Base-by-base conservation (phyloP, 2,888 invertebrate genomes). In the Eupithecia pulchellata region DNA sequence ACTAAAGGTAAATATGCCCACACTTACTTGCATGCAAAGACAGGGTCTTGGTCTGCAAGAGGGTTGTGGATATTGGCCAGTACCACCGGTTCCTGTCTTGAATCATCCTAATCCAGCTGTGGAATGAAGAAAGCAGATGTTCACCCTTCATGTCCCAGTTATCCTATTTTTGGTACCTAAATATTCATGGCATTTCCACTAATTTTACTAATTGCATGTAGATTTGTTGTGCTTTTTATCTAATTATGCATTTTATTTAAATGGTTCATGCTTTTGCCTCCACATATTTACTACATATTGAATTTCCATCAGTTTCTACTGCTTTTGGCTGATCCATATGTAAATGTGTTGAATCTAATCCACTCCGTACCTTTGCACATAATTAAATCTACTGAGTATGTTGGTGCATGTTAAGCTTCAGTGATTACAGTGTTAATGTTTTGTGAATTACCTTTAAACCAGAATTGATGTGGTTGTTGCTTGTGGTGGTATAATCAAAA, bases 41-140 rank as follows among this genome's bases (percentile, higher is more conserved):
- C n/a, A n/a, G n/a, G n/a, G n/a, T n/a, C n/a, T n/a, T n/a, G n/a
- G n/a, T n/a, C n/a, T n/a, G n/a, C n/a, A n/a, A n/a, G n/a, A n/a
- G n/a, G n/a, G 11, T 52, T 25, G 52, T 25, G 11, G 52, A 52
- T 52, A 20, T 25, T 11, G n/a, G 8, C 47, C 52, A 11, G 8
- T 34, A 52, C 52, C 52, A 52, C 52, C n/a, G n/a, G n/a, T 42
- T 42, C 42, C 42, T 42, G 8, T 8, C 42, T 8, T n/a, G 42
- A 20, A 47, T 6, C 47, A 20, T 9, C 20, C 1, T 34, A 9
- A 42, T 42, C 42, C 42, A 42, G 1, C n/a, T 47, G 47, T 25
- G 52, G 52, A 52, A 52, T 52, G 52, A 52, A 52, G 47, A 47
- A 20, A 47, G 20, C 47, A 47, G 47, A 52, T 13, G 13, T 52